A percentile compares a stretch with the other conserved stretches of the same genome.
phyloP scores from a whole-genome alignment of 2,797 vertebrate genomes.

The Coregonus ussuriensis region DNA sequence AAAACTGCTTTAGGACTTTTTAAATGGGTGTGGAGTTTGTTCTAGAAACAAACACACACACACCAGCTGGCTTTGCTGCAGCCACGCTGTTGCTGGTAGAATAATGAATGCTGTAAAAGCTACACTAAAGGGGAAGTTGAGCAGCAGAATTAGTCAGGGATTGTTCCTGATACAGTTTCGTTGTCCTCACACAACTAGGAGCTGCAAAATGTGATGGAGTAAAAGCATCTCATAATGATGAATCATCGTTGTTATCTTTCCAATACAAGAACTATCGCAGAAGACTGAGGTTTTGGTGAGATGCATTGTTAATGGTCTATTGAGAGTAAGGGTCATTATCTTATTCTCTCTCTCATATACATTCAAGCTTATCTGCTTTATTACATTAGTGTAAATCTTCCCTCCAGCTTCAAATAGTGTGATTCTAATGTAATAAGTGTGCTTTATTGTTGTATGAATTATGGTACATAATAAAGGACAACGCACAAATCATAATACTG shows the following conservation, averaged over 20 bases:
- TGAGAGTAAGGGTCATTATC: neutral
- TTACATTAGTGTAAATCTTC: neutral
- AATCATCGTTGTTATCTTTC: neutral
- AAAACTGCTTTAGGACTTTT: neutral
- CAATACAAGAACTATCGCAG: neutral
- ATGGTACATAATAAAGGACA: neutral
- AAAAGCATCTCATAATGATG: neutral
- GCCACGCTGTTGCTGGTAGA: neutral
- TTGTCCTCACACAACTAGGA: neutral
- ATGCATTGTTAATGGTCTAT: neutral
- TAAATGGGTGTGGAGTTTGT: constrained; percentile 1
- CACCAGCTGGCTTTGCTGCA: neutral
- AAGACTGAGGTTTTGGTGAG: neutral
- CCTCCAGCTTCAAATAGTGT: neutral
- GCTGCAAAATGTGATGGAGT: neutral
- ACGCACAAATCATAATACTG: neutral
- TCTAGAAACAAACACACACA: neutral
- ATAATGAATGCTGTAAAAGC: neutral
- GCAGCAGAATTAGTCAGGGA: neutral
- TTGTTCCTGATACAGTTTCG: neutral
- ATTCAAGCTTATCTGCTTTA: neutral
- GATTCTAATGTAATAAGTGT: neutral
- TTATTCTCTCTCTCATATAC: neutral
- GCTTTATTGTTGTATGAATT: neutral
- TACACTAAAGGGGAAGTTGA: neutral